Conservation (phyloP, 2,113 vertebrate genomes). For the Ceratotherium simum region DNA sequence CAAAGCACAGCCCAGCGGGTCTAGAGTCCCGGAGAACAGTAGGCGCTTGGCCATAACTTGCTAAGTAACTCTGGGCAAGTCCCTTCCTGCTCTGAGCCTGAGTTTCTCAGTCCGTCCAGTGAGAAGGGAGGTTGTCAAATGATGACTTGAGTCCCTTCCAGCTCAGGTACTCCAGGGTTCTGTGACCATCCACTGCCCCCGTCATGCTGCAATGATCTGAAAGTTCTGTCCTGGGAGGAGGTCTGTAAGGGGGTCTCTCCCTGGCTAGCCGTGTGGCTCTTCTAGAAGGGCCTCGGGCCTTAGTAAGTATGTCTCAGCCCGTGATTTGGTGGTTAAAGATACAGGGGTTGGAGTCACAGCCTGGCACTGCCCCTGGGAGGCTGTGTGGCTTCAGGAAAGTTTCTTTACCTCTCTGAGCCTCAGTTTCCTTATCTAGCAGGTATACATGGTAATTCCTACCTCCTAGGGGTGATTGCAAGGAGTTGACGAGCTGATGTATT, state of each 20-base stretch:
- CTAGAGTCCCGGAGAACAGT: neutral
- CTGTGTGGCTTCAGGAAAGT: neutral
- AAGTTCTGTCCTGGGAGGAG: neutral
- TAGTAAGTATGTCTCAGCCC: neutral
- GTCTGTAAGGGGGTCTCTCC: neutral
- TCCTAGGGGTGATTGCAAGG: neutral
- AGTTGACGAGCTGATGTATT: neutral
- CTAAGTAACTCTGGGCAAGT: neutral
- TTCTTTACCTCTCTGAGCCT: neutral
- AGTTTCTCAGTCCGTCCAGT: neutral
- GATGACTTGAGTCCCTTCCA: neutral
- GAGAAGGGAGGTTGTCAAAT: neutral
- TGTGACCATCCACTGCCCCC: neutral
- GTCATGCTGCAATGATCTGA: rapidly evolving
- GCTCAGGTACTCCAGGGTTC: neutral
- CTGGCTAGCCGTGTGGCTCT: neutral
- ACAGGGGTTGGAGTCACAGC: neutral
- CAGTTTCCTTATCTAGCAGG: neutral
- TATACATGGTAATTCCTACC: neutral
- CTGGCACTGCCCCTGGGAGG: neutral
- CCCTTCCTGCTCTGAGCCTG: neutral
- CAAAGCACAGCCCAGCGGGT: neutral
- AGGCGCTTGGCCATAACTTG: neutral
- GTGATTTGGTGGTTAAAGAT: neutral
- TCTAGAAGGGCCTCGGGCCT: neutral